phyloP scores from a whole-genome alignment of 2,113 vertebrate species.

The Hippocampus comes region DNA sequence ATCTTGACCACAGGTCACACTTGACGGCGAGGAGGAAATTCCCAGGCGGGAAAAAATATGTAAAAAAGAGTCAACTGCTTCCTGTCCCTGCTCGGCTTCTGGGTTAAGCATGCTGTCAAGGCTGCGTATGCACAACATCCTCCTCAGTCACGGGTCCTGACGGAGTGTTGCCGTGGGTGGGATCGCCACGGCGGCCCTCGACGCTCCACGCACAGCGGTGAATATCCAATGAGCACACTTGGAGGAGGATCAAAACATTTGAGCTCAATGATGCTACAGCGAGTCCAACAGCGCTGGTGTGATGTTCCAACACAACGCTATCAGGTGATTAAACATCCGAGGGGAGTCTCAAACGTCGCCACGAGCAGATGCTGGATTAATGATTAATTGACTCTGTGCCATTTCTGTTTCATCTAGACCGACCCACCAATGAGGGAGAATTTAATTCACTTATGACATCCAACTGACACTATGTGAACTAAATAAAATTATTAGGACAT shows the following conservation, averaged over 20 bases:
- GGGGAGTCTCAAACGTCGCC: conserved; percentile 58
- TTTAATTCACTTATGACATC: conserved; percentile 19
- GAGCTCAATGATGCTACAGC: conserved; percentile 43
- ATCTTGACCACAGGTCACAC: conserved; percentile 44
- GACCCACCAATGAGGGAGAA: conserved; percentile 34
- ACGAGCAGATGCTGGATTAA: conserved; percentile 71
- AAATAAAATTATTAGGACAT: not conserved
- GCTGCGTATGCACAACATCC: conserved; percentile 49
- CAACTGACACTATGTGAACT: not conserved
- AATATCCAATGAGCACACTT: conserved; percentile 48
- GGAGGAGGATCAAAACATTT: conserved; percentile 63
- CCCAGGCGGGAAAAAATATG: conserved; percentile 39
- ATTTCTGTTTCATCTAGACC: conserved; percentile 54
- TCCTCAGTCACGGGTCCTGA: conserved; percentile 41
- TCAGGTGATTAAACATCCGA: conserved; percentile 71
- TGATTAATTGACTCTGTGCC: conserved; percentile 69
- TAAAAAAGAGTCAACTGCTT: conserved; percentile 58
- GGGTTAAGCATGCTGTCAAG: conserved; percentile 46
- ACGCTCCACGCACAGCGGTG: conserved; percentile 38
- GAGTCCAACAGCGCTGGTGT: conserved; percentile 57
- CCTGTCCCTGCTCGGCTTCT: conserved; percentile 56
- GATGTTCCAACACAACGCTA: conserved; percentile 67
- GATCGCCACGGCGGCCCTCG: conserved; percentile 34
- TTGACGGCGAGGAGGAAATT: conserved; percentile 57
- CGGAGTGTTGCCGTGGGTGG: conserved; percentile 47